Evolutionary conservation across 2,797 vertebrate species (phyloP), one percentile per base, ranked within the genome.

Genomic region (Enteromius trimaculatus): DNA sequence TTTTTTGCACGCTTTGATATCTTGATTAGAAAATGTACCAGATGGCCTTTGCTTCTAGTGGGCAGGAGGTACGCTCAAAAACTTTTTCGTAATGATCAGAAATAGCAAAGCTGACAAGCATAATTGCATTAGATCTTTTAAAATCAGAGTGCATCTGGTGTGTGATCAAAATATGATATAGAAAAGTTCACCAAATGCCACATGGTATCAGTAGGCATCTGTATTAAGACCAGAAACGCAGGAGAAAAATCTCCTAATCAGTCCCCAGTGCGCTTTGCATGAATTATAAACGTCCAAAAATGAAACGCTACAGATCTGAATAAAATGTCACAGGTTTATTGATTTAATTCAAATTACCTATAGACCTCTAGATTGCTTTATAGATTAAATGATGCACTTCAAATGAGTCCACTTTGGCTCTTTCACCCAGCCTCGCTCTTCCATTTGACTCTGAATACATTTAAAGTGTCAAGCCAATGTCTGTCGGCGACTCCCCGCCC

Each of bases 371-470:
- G 60, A 62, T 51, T 70, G 66, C 53, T 70, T 71, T 51, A 71
- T 78, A 62, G 65, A 78, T 68, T 71, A 62, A 86, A 83, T 29
- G 42, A 69, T 86, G 42, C 49, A 68, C 75, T 76, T 85, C 65
- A 82, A 53, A 84, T 77, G 19, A 66, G 64, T 60, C 65, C 81
- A 19, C 69, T 69, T 70, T 85, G 80, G 70, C 78, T 77, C 66
- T 29, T 72, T 75, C 49, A 65, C 62, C 78, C 64, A 29, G 23
- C 34, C 65, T 68, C 6, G 51, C 75, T 74, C 60, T 81, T 34
- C n/a, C 26, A 51, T 88, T 87, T 82, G 77, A 49, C 83, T 85
- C 83, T 81, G 79, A 82, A 84, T 86, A 74, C 77, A 84, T 86
- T 80, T 83, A 82, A 72, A 85, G 31, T 82, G 39, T 76, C 77